Conservation (phyloP, 2,113 vertebrate species). For the Atractosteus spatula region DNA sequence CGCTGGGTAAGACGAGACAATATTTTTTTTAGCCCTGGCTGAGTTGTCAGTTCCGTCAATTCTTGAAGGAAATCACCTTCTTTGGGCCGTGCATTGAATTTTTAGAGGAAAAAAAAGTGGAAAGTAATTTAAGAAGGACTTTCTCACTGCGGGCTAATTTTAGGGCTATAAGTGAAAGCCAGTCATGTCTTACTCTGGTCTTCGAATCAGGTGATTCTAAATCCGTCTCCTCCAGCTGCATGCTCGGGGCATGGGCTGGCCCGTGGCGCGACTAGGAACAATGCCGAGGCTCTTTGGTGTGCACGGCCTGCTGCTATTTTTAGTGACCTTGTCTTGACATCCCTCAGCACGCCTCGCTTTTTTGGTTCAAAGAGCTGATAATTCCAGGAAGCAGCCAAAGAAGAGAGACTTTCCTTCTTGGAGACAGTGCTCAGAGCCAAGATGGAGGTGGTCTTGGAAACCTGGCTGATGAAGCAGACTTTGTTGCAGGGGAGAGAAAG, state of each 20-base stretch:
- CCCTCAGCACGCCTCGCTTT: constrained; percentile 11
- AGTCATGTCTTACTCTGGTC: constrained; percentile 19
- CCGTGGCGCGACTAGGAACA: constrained; percentile 12
- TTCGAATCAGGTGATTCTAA: constrained; percentile 43
- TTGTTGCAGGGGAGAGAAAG: not conserved
- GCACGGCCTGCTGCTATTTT: constrained; percentile 32
- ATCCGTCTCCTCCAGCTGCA: not conserved
- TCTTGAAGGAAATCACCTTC: constrained; percentile 56
- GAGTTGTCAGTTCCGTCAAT: constrained; percentile 65
- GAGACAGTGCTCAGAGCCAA: constrained; percentile 23
- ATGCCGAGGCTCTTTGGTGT: constrained; percentile 18
- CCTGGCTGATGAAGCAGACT: not conserved
- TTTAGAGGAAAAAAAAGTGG: constrained; percentile 64
- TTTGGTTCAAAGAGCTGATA: constrained; percentile 31
- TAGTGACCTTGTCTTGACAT: constrained; percentile 25
- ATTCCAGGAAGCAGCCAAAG: constrained; percentile 43
- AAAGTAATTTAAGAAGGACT: constrained; percentile 29
- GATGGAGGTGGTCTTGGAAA: constrained; percentile 6
- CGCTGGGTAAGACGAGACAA: constrained; percentile 32
- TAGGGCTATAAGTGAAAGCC: constrained; percentile 13
- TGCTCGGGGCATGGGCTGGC: not conserved
- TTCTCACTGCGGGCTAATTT: constrained; percentile 6
- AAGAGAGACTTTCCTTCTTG: constrained; percentile 33
- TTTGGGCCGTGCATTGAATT: constrained; percentile 61
- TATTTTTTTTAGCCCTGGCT: constrained; percentile 62